Evolutionary conservation across 2,113 vertebrate genomes (phyloP).

Genomic region (Sisor rabdophorus): DNA sequence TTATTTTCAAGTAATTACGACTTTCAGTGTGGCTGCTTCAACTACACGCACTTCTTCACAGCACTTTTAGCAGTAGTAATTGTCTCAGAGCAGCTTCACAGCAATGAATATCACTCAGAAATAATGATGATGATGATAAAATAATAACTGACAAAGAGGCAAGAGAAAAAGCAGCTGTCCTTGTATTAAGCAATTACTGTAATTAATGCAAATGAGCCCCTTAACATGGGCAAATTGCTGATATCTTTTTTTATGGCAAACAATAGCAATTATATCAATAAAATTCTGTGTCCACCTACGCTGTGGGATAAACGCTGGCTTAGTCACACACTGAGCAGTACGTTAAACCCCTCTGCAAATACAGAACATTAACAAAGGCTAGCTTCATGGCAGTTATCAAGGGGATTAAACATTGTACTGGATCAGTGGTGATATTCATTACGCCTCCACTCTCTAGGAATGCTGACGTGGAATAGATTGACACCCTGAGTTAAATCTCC

Average conservation of each 20-base stretch:
- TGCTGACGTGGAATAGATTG: conserved; percentile 38
- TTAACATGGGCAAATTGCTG: conserved; percentile 1
- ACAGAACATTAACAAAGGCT: neutral
- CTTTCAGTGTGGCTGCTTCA: too few species aligned
- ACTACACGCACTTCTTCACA: too few species aligned
- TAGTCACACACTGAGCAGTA: conserved; percentile 16
- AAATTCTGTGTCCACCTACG: conserved; percentile 9
- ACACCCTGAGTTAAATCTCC: conserved; percentile 24
- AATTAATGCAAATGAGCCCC: conserved; percentile 12
- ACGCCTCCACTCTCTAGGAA: conserved; percentile 9
- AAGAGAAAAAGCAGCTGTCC: neutral
- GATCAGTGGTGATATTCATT: conserved; percentile 39
- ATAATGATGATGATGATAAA: too few species aligned
- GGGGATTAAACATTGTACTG: neutral
- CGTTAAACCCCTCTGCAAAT: conserved; percentile 15
- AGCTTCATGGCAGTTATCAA: conserved; percentile 19
- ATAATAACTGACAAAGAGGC: too few species aligned
- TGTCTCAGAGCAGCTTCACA: too few species aligned
- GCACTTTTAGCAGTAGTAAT: too few species aligned
- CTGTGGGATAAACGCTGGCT: neutral
- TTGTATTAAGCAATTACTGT: conserved; percentile 4
- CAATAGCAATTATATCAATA: conserved; percentile 19
- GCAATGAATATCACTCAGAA: too few species aligned
- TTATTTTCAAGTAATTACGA: too few species aligned
- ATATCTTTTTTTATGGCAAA: conserved; percentile 20